phyloP scores from a whole-genome alignment of 2,113 vertebrate genomes.

The Pampusana beccarii region DNA sequence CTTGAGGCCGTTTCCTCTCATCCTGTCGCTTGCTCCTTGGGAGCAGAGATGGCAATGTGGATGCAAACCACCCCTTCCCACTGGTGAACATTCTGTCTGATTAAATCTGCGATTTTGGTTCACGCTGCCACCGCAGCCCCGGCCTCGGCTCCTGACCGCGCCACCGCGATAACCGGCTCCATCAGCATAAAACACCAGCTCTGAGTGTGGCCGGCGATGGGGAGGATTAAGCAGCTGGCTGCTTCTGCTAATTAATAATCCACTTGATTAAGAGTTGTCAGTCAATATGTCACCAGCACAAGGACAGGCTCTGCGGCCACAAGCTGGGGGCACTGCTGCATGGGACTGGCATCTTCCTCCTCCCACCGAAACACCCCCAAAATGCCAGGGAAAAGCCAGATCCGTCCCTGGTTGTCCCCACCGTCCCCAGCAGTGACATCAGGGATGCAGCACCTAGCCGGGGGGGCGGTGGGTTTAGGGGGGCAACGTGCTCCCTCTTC shows the following conservation, averaged over 20 bases:
- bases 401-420: accelerated
- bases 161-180: background rate
- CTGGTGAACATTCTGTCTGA: too few relatives aligned
- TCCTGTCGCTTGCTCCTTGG: too few relatives aligned
- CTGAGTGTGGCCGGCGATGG: background rate
- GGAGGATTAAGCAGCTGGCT: background rate
- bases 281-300: background rate
- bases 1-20: too few relatives aligned
- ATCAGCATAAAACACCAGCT: background rate
- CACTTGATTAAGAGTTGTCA: conserved; percentile 12
- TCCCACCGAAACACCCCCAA: background rate
- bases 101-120: background rate
- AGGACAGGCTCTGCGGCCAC: background rate
- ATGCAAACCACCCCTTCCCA: too few relatives aligned
- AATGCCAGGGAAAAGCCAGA: accelerated
- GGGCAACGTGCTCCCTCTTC: background rate
- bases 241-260: conserved; percentile 53
- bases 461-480: background rate
- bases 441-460: accelerated
- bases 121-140: background rate
- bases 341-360: background rate
- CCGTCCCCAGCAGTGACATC: background rate
- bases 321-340: accelerated
- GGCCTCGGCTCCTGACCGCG: background rate
- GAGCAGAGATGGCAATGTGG: too few relatives aligned